A percentile compares a stretch with the other conserved stretches of the same genome.
phyloP scores from a whole-genome alignment of 1,140 invertebrate genomes.

The Zaprionus gabonicus region DNA sequence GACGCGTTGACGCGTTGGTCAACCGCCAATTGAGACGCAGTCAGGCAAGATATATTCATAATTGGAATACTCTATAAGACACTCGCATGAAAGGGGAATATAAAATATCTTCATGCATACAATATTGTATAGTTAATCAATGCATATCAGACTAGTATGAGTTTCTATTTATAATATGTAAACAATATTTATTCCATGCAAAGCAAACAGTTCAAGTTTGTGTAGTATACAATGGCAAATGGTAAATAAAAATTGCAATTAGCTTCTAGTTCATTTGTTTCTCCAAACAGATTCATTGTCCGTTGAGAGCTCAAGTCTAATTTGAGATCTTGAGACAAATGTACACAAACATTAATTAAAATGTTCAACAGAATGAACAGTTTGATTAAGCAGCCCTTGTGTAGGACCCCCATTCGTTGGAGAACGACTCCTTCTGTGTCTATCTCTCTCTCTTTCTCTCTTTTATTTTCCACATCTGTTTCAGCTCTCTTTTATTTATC shows the following conservation, averaged over 20 bases:
- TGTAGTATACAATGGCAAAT: neutral
- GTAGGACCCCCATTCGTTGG: neutral
- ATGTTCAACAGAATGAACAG: conserved; percentile 1
- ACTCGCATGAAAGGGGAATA: no score
- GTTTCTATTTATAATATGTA: no score
- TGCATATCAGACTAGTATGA: no score
- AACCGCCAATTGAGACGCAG: conserved; percentile 41
- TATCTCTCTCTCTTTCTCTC: neutral
- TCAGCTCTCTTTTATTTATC: conserved; percentile 21
- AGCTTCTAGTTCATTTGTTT: neutral
- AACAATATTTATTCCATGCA: no score
- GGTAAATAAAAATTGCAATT: neutral
- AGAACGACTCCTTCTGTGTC: conserved; percentile 7
- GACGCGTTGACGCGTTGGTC: conserved; percentile 32
- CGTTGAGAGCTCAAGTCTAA: conserved; percentile 2
- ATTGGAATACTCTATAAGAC: no score
- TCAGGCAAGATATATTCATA: conserved; percentile 29
- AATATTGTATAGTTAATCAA: no score
- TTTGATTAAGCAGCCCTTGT: neutral
- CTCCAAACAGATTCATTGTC: neutral
- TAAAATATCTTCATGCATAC: no score
- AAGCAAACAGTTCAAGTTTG: neutral
- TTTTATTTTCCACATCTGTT: conserved; percentile 23
- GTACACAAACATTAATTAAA: neutral
- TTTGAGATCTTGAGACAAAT: neutral